These are phyloP conservation scores for Drosophila yooni DNA, from an alignment of 2,888 invertebrate genomes.

Conservation along the genomic window DNA sequence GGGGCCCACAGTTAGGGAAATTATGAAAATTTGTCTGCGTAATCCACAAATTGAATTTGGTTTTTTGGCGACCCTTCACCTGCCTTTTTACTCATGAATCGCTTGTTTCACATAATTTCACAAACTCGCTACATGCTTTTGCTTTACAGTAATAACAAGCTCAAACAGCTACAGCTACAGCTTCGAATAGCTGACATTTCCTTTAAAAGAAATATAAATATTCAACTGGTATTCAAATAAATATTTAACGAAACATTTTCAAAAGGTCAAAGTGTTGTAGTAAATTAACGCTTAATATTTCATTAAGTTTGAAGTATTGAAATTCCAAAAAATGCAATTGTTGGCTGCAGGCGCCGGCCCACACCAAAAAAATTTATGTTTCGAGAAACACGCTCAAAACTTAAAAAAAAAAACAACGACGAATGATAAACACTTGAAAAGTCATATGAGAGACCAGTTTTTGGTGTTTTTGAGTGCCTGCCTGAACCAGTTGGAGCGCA, in stretches of 20 bases:
- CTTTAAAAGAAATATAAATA: constrained; percentile 10
- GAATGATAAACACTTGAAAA: constrained; percentile 43
- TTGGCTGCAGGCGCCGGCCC: constrained; percentile 47
- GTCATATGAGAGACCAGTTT: constrained; percentile 64
- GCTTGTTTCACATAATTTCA: constrained; percentile 61
- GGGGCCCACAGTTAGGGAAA: constrained; percentile 59
- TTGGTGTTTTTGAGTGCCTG: constrained; percentile 27
- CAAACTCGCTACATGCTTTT: constrained; percentile 38
- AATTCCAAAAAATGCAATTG: constrained; percentile 54
- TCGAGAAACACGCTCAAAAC: constrained; percentile 43
- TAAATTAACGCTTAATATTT: constrained; percentile 20
- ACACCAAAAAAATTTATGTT: constrained; percentile 53
- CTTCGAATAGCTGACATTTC: constrained; percentile 26
- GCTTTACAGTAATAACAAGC: constrained; percentile 20
- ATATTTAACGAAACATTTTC: neutral
- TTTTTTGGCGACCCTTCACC: constrained; percentile 64
- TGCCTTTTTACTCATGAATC: constrained; percentile 53
- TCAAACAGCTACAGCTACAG: constrained; percentile 31
- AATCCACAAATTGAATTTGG: constrained; percentile 33
- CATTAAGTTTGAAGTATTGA: constrained; percentile 31
- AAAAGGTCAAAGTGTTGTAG: constrained; percentile 30
- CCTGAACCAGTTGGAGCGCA: constrained; percentile 77
- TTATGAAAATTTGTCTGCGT: constrained; percentile 44
- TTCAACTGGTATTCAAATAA: constrained; percentile 1
- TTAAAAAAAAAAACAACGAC: constrained; percentile 5